Evolutionary conservation across 2,888 invertebrate genomes (phyloP), one percentile per base, ranked within the genome.

Genomic region (Dryocosmus kuriphilus): DNA sequence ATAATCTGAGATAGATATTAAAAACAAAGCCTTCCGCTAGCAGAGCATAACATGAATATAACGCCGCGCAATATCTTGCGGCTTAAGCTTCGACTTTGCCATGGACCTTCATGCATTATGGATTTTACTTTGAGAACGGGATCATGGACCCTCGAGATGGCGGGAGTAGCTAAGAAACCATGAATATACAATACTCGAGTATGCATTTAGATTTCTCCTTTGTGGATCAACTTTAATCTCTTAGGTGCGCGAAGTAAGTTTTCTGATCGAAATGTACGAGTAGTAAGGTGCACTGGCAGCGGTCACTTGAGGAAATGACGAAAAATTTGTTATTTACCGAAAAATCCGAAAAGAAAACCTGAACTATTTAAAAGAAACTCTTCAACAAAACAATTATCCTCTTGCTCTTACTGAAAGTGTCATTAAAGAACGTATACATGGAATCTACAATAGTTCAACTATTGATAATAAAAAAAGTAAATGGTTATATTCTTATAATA

Each of bases 41-140:
- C 87, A 86, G 88, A 86, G 89, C 89, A 88, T 89, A 90, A 88
- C 89, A 91, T 91, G 91, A 91, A 91, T 91, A 91, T 90, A 91
- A 88, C 89, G 88, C 78, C 86, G 87, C 85, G 89, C 89, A 91
- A 91, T 91, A 91, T 91, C 89, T 88, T 87, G 86, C 87, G 86
- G 88, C 85, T 88, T 89, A 87, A 89, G 87, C 86, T 84, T 85
- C 83, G 85, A 87, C 85, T 87, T 87, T 88, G 85, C 86, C 86
- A 84, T 85, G 89, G 89, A 88, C 89, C 88, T 89, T 91, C 91
- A 91, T 91, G 89, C 89, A 91, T 91, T 91, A 91, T 91, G 91
- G 90, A 91, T 91, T 90, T 90, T 87, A 88, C 89, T 89, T 88
- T 87, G 88, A 88, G 88, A 88, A 82, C 86, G 84, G 79, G 79